These are phyloP conservation scores for Papilio aristodemus DNA, from an alignment of 1,140 invertebrate species.

Conservation along the genomic window DNA sequence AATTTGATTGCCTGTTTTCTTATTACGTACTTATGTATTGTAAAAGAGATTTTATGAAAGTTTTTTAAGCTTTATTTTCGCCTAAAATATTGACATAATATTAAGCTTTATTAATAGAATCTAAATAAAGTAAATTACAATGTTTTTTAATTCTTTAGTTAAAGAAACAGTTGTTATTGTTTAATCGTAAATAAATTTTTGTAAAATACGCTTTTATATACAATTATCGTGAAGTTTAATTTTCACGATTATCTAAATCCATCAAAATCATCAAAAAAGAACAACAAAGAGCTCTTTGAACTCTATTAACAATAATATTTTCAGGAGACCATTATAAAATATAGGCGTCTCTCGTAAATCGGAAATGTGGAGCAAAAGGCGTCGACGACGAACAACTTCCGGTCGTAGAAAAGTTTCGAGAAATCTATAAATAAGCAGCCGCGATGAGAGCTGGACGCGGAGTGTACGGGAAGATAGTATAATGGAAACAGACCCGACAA, in stretches of 20 bases:
- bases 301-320: slow-evolving; percentile 5
- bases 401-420: slow-evolving; percentile 6
- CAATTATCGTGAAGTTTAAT: no score
- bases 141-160: no score
- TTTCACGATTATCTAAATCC: background rate
- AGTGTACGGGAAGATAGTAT: background rate
- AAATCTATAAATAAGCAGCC: slow-evolving; percentile 11
- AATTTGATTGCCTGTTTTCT: background rate
- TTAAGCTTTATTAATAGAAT: no score
- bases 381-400: slow-evolving; percentile 40
- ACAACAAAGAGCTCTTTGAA: slow-evolving; percentile 20
- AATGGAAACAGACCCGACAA: background rate
- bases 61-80: no score
- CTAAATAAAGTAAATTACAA: no score
- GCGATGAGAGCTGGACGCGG: slow-evolving; percentile 7
- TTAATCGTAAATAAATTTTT: no score
- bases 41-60: background rate
- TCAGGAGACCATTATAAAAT: slow-evolving; percentile 19
- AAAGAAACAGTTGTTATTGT: no score
- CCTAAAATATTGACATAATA: no score
- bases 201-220: no score
- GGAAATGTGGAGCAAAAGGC: slow-evolving; percentile 37
- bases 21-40: background rate
- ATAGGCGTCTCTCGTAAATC: slow-evolving; percentile 23
- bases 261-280: background rate